These are phyloP conservation scores for Coenonympha arcania DNA, from an alignment of 2,888 invertebrate genomes.

Conservation along the genomic window DNA sequence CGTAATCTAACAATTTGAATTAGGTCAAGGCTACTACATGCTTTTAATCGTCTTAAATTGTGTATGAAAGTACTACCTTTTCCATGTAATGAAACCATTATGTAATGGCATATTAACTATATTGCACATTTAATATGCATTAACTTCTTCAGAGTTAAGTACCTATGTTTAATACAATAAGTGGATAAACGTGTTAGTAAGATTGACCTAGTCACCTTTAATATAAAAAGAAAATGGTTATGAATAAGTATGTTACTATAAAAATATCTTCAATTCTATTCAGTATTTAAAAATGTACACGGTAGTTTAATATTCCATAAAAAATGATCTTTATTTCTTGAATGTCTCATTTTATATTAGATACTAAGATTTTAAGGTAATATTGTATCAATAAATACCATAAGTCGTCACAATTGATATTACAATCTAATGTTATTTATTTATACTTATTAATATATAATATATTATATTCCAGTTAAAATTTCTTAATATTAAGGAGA, in stretches of 20 bases:
- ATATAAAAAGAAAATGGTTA: not conserved
- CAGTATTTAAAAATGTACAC: conserved; percentile 4
- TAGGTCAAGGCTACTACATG: conserved; percentile 12
- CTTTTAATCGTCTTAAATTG: conserved; percentile 11
- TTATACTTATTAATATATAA: conserved; percentile 10
- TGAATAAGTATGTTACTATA: not conserved
- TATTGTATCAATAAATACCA: not conserved
- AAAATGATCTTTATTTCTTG: conserved; percentile 10
- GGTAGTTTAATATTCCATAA: conserved; percentile 11
- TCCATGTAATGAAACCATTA: not conserved
- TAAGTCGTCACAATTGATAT: conserved; percentile 18
- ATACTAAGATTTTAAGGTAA: not conserved
- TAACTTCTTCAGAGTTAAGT: not conserved
- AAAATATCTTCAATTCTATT: conserved; percentile 2
- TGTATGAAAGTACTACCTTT: not conserved
- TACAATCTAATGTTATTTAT: conserved; percentile 23
- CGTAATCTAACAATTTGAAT: conserved; percentile 7
- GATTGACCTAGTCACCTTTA: conserved; percentile 1
- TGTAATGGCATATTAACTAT: not conserved
- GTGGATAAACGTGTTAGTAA: conserved; percentile 2
- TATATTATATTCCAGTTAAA: conserved; percentile 21
- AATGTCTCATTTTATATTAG: conserved; percentile 1
- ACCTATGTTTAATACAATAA: not conserved
- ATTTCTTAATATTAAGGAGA: conserved; percentile 19
- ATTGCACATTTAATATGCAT: not conserved